Percentiles rank a stretch among this genome's conserved stretches.
Evolutionary conservation across 2,888 invertebrate species (phyloP).

Genomic region (Parapristionchus giblindavisi): DNA sequence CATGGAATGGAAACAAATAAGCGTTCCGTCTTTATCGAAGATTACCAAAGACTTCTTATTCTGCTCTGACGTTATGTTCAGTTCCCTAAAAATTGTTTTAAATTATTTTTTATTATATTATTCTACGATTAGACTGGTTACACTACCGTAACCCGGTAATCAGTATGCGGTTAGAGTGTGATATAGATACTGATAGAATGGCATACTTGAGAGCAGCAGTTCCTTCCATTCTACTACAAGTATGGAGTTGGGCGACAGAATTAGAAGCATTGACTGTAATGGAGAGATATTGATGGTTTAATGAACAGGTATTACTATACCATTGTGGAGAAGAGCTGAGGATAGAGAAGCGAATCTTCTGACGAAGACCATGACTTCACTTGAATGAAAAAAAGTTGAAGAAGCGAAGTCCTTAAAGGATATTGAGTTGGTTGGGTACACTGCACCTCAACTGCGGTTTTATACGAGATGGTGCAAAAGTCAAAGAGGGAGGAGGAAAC

Average conservation of each 20-base stretch:
- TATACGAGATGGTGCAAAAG: not conserved
- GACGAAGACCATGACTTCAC: constrained; percentile 28
- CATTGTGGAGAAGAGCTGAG: constrained; percentile 1
- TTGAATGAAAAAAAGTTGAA: not conserved
- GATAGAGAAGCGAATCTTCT: not conserved
- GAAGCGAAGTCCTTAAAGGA: not conserved
- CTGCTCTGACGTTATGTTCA: not conserved
- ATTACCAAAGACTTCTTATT: constrained; percentile 69
- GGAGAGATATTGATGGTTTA: too few species aligned
- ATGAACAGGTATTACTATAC: not conserved
- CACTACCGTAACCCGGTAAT: not conserved
- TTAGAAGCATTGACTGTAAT: not conserved
- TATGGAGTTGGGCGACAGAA: not conserved
- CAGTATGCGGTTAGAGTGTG: not conserved
- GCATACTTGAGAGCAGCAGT: constrained; percentile 4
- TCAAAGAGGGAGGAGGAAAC: not conserved
- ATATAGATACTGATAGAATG: not conserved
- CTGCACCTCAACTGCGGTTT: constrained; percentile 19
- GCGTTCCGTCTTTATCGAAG: constrained; percentile 73
- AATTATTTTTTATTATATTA: too few species aligned
- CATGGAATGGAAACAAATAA: constrained; percentile 73
- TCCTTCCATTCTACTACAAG: not conserved
- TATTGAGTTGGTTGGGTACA: constrained; percentile 4
- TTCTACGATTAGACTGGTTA: not conserved
- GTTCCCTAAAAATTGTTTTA: too few species aligned